A percentile compares a stretch with the other conserved stretches of the same genome.
Conservation (phyloP, 2,113 vertebrate species). For the Neogobius melanostomus region DNA sequence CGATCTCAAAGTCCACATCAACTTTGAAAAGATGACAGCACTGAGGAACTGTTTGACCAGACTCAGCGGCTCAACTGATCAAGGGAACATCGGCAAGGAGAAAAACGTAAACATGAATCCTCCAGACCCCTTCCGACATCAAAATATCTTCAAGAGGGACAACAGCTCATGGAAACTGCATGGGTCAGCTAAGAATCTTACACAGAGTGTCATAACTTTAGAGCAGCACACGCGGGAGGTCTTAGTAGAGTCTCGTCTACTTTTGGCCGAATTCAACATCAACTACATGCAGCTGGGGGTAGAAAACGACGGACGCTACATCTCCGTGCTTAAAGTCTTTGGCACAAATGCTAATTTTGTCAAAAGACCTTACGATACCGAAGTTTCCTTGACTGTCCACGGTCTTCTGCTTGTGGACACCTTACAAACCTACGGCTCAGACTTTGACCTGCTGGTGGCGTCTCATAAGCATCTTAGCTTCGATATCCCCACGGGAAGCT, state of each 20-base stretch:
- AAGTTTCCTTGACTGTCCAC: constrained; percentile 93
- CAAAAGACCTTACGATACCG: constrained; percentile 93
- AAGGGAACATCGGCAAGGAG: constrained; percentile 52
- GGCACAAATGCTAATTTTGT: constrained; percentile 94
- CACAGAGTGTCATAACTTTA: constrained; percentile 89
- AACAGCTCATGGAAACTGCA: constrained; percentile 86
- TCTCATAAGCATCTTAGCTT: constrained; percentile 97
- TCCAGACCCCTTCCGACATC: constrained; percentile 81
- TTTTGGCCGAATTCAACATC: constrained; percentile 92
- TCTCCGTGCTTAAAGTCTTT: constrained; percentile 97
- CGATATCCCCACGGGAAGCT: constrained; percentile 91
- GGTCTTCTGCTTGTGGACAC: constrained; percentile 94
- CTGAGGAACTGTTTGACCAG: constrained; percentile 86
- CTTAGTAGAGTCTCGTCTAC: constrained; percentile 92
- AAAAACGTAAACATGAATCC: constrained; percentile 34
- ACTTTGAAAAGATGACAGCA: constrained; percentile 93
- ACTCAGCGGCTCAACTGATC: constrained; percentile 75
- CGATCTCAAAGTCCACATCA: constrained; percentile 95
- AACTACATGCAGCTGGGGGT: constrained; percentile 97
- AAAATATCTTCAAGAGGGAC: constrained; percentile 85
- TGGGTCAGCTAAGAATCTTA: constrained; percentile 88
- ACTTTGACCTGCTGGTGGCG: constrained; percentile 96
- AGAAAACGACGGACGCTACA: constrained; percentile 92
- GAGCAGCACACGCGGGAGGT: constrained; percentile 95
- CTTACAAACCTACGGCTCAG: constrained; percentile 92